Evolutionary conservation across 2,113 vertebrate genomes (phyloP).

Genomic region (Madoqua kirkii): DNA sequence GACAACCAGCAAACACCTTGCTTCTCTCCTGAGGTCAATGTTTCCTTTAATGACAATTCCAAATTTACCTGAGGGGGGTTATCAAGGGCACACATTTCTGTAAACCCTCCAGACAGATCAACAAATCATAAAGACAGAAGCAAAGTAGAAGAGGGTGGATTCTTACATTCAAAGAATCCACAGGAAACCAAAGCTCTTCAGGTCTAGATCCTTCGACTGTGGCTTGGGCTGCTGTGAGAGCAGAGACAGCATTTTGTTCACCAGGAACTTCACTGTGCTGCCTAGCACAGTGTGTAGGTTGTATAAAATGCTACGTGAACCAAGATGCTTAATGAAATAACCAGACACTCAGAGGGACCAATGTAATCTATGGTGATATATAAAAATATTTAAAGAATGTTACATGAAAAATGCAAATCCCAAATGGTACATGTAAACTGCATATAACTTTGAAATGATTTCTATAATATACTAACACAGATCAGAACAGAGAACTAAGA

Average conservation of each 20-base stretch:
- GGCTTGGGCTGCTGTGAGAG: background rate
- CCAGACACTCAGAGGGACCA: background rate
- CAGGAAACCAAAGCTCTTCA: background rate
- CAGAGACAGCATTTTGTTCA: background rate
- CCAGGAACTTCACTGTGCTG: background rate
- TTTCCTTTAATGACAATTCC: constrained; percentile 5
- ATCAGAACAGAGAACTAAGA: background rate
- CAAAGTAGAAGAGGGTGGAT: background rate
- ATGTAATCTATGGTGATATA: background rate
- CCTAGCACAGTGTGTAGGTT: fast-evolving
- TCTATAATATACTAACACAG: background rate
- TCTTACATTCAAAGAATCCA: background rate
- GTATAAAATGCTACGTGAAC: background rate
- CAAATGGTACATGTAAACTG: background rate
- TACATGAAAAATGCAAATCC: background rate
- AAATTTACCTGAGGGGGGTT: background rate
- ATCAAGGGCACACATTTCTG: background rate
- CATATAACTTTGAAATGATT: constrained; percentile 1
- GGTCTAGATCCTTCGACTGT: background rate
- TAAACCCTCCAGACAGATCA: background rate
- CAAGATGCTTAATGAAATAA: background rate
- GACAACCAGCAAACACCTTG: background rate
- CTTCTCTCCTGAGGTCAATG: background rate
- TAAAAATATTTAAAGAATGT: constrained; percentile 12
- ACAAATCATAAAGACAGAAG: background rate